A percentile compares a stretch with the other conserved stretches of the same genome.
These are phyloP conservation scores for Lomographa bimaculata DNA, from an alignment of 2,888 invertebrate genomes.

Conservation along the genomic window DNA sequence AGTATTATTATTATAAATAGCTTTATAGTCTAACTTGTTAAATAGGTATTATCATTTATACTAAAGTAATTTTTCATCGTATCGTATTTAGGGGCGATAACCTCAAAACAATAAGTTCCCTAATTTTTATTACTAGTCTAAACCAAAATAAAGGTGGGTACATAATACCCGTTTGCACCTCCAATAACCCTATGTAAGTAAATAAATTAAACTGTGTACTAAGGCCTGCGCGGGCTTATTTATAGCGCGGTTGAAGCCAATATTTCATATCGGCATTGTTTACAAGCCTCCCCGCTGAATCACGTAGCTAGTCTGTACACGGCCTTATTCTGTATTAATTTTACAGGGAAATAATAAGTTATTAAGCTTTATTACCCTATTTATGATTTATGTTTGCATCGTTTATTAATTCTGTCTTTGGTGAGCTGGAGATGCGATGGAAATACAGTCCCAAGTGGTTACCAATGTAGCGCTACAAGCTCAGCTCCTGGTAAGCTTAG, in stretches of 20 bases:
- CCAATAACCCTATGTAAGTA: constrained; percentile 27
- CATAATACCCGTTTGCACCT: constrained; percentile 24
- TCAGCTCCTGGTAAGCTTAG: no score
- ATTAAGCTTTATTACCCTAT: constrained; percentile 16
- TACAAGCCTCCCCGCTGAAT: constrained; percentile 51
- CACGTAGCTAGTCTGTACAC: constrained; percentile 46
- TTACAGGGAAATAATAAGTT: constrained; percentile 21
- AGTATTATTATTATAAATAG: no score
- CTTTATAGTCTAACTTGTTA: no score
- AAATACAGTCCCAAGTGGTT: no score
- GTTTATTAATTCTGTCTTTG: constrained; percentile 2
- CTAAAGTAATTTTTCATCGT: no score
- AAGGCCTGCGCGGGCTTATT: constrained; percentile 36
- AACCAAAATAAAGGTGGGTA: constrained; percentile 3
- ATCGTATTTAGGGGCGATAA: no score
- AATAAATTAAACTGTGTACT: constrained; percentile 27
- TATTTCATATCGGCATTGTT: constrained; percentile 65
- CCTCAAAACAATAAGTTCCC: no score
- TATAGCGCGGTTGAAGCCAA: constrained; percentile 53
- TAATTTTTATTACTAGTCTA: no score
- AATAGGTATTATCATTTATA: no score
- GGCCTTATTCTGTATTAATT: constrained; percentile 38
- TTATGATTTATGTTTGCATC: constrained; percentile 3
- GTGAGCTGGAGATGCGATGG: no score
- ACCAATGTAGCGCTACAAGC: no score